Conservation (phyloP, 2,113 vertebrate genomes). For the Pomatostomus ruficeps region DNA sequence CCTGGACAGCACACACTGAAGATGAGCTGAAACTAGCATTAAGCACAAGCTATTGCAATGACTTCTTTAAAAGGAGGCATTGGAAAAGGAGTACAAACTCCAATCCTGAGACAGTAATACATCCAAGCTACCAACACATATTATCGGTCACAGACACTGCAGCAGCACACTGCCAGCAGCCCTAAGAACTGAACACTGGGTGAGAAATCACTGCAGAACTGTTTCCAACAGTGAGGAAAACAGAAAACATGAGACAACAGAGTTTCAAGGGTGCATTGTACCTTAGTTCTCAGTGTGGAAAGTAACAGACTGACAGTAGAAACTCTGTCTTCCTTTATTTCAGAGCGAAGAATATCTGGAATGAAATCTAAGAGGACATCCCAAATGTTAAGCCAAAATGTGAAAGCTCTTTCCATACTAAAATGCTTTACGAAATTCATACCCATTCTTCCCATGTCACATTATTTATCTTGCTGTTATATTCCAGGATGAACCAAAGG, state of each 20-base stretch:
- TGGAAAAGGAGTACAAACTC: neutral
- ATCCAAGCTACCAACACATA: neutral
- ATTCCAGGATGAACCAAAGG: neutral
- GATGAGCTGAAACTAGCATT: neutral
- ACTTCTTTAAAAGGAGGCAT: neutral
- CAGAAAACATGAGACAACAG: neutral
- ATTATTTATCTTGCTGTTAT: neutral
- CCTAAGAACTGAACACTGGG: neutral
- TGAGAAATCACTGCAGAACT: neutral
- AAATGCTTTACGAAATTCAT: neutral
- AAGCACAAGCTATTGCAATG: neutral
- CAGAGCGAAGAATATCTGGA: slow-evolving; percentile 82
- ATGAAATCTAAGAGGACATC: slow-evolving; percentile 82
- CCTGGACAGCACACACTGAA: neutral
- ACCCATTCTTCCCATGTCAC: neutral
- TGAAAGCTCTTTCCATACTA: neutral
- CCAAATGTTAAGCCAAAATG: neutral
- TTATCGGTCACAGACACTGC: neutral
- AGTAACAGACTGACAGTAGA: slow-evolving; percentile 86
- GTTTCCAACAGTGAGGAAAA: neutral
- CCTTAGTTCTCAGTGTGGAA: slow-evolving; percentile 86
- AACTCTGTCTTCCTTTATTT: slow-evolving; percentile 87
- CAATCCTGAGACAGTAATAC: neutral
- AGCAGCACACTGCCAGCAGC: neutral
- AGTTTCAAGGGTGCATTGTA: slow-evolving; percentile 20